Evolutionary conservation across 1,140 invertebrate genomes (phyloP).

Genomic region (Drosophila triauraria): DNA sequence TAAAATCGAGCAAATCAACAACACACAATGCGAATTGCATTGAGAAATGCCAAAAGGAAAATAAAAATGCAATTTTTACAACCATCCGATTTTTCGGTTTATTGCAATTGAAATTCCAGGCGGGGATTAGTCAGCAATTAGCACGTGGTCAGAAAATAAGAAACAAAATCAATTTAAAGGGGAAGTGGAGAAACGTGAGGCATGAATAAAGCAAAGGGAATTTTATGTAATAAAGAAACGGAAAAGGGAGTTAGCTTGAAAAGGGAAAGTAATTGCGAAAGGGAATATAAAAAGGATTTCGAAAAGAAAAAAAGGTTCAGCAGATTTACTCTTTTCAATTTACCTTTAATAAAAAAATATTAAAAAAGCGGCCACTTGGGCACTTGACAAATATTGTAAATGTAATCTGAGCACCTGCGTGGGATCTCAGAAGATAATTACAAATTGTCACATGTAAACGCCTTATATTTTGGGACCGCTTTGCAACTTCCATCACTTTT

Average conservation of each 20-base stretch:
- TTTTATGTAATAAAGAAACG: neutral
- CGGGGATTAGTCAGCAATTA: constrained; percentile 65
- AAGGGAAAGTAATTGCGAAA: constrained; percentile 13
- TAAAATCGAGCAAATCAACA: constrained; percentile 51
- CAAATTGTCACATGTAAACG: no score
- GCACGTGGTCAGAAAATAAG: constrained; percentile 23
- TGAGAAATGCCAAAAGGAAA: constrained; percentile 26
- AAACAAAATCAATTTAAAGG: neutral
- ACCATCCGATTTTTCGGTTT: constrained; percentile 17
- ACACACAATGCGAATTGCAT: constrained; percentile 30
- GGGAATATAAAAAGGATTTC: constrained; percentile 5
- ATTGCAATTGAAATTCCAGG: constrained; percentile 50
- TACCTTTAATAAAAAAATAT: neutral
- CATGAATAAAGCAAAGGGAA: constrained; percentile 7
- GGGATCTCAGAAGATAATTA: no score
- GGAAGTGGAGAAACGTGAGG: constrained; percentile 1
- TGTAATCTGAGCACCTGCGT: no score
- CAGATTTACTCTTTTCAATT: no score
- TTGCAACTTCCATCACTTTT: no score
- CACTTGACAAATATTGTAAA: no score
- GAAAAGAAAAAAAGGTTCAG: neutral
- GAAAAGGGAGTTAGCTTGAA: constrained; percentile 2
- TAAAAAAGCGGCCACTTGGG: no score
- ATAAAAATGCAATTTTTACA: constrained; percentile 36
- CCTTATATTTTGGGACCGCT: no score